Conservation (phyloP, 2,797 vertebrate genomes). For the Enteromius trimaculatus region DNA sequence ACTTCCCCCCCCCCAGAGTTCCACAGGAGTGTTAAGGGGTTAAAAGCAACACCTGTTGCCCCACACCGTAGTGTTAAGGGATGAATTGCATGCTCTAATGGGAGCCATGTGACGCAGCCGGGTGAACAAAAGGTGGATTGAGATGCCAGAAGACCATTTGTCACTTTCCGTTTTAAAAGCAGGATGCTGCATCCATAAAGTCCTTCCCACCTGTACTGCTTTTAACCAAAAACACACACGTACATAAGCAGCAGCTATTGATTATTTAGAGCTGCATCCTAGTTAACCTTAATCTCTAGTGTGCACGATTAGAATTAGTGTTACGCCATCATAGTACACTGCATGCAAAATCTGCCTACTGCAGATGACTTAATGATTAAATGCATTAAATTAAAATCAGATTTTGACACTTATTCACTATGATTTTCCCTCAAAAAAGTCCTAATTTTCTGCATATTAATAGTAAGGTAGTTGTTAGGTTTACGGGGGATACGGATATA, state of each 20-base stretch:
- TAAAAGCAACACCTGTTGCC: constrained; percentile 59
- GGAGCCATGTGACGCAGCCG: constrained; percentile 51
- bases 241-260: neutral
- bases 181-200: constrained; percentile 38
- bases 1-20: neutral
- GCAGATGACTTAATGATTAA: neutral
- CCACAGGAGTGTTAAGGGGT: constrained; percentile 39
- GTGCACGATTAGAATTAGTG: neutral
- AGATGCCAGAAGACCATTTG: constrained; percentile 57
- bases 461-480: no score
- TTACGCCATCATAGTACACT: neutral
- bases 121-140: constrained; percentile 59
- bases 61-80: constrained; percentile 51
- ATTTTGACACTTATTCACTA: no score
- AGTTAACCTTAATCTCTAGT: neutral
- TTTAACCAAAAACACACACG: constrained; percentile 20
- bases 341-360: neutral
- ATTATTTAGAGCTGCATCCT: neutral
- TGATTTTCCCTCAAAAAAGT: no score
- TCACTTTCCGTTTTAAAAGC: constrained; percentile 43
- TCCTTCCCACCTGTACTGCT: constrained; percentile 48
- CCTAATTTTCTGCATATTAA: no score
- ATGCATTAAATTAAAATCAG: neutral
- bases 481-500: no score
- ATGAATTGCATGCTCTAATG: constrained; percentile 59